Evolutionary conservation across 2,113 vertebrate species (phyloP).

Genomic region (Pteronura brasiliensis): DNA sequence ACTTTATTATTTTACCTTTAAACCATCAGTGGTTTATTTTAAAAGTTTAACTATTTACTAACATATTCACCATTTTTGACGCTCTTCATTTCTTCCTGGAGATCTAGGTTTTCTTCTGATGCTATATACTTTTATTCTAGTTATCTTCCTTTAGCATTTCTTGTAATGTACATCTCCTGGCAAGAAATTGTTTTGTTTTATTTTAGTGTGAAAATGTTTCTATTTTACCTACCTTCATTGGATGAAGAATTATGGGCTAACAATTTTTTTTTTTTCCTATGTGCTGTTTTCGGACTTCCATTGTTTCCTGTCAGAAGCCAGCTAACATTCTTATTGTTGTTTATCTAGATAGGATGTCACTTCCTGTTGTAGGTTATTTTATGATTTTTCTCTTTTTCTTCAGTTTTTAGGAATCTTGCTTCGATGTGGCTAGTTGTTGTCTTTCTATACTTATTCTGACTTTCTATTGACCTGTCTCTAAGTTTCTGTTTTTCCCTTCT

Average conservation of each 20-base stretch:
- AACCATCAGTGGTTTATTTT: background rate
- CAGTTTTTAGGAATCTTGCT: background rate
- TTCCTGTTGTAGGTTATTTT: background rate
- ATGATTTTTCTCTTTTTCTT: background rate
- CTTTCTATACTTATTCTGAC: background rate
- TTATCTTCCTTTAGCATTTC: background rate
- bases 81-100: background rate
- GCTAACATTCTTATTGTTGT: background rate
- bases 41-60: background rate
- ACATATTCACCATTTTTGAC: background rate
- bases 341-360: background rate
- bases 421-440: background rate
- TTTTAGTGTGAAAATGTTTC: background rate
- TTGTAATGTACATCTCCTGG: background rate
- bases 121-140: background rate
- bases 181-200: background rate
- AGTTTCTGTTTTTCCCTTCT: background rate
- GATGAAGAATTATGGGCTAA: background rate
- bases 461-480: background rate
- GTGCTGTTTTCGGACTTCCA: background rate
- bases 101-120: background rate
- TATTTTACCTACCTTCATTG: background rate
- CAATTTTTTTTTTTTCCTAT: background rate
- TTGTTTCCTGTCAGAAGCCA: background rate
- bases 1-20: background rate